Evolutionary conservation across 2,797 vertebrate genomes (phyloP).

Genomic region (Acanthopagrus latus): DNA sequence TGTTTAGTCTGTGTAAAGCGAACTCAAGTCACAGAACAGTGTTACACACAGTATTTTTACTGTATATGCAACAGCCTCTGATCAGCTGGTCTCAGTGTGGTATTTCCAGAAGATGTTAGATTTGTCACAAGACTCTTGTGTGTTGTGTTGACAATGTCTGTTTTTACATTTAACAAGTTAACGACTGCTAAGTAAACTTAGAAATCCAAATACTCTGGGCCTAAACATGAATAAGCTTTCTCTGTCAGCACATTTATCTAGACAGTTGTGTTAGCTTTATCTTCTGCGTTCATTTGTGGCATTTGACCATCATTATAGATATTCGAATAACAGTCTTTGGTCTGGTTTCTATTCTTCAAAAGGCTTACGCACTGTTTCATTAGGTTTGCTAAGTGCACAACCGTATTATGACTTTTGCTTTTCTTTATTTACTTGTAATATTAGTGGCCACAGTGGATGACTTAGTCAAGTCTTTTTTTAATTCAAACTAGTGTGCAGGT

Average conservation of each 20-base stretch:
- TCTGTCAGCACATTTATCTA: constrained; percentile 9
- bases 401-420: constrained; percentile 16
- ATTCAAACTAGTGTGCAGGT: constrained; percentile 16
- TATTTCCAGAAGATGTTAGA: constrained; percentile 19
- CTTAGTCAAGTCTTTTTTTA: background rate
- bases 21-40: background rate
- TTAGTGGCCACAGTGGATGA: constrained; percentile 5
- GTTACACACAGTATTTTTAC: constrained; percentile 31
- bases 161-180: constrained; percentile 18
- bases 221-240: constrained; percentile 22
- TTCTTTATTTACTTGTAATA: background rate
- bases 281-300: constrained; percentile 20
- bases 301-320: constrained; percentile 19
- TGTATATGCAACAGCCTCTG: constrained; percentile 18
- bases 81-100: constrained; percentile 8
- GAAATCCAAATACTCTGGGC: background rate
- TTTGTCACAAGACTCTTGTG: constrained; percentile 24
- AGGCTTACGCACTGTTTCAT: constrained; percentile 47
- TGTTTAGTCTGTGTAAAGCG: constrained; percentile 30
- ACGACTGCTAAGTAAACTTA: constrained; percentile 18
- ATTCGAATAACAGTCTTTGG: constrained; percentile 6
- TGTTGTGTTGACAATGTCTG: background rate
- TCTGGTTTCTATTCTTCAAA: constrained; percentile 22
- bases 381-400: constrained; percentile 44
- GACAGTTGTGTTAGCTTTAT: constrained; percentile 12